Evolutionary conservation across 2,113 vertebrate species (phyloP).

Genomic region (Oryzias javanicus): DNA sequence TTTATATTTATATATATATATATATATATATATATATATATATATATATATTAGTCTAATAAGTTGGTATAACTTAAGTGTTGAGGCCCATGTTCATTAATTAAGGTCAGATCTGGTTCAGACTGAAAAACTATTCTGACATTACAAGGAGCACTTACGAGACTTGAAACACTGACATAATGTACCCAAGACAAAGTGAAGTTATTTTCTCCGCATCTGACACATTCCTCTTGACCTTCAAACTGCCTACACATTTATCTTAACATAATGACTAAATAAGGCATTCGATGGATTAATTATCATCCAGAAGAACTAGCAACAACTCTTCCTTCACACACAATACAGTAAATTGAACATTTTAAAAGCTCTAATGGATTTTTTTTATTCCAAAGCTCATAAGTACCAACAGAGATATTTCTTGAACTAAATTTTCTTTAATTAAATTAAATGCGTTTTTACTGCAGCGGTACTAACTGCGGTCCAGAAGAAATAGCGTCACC

Average conservation of each 20-base stretch:
- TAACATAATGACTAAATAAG: background rate
- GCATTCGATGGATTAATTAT: constrained; percentile 12
- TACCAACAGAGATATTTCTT: background rate
- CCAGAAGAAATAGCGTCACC: constrained; percentile 24
- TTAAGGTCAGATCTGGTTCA: background rate
- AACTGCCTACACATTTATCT: background rate
- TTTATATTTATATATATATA: too few relatives aligned
- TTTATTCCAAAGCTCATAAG: background rate
- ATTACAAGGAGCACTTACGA: background rate
- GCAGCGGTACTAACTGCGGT: constrained; percentile 13
- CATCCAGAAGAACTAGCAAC: background rate
- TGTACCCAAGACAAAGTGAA: background rate
- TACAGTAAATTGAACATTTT: constrained; percentile 2
- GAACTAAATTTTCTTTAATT: constrained; percentile 14
- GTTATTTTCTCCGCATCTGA: constrained; percentile 1
- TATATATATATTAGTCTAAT: too few relatives aligned
- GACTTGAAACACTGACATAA: background rate
- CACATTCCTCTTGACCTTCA: background rate
- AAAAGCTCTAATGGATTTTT: background rate
- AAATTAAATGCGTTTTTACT: constrained; percentile 30
- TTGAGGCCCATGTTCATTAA: background rate
- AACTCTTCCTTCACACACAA: background rate
- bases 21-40: too few relatives aligned
- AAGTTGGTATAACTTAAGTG: too few relatives aligned
- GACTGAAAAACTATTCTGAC: constrained; percentile 3